A percentile compares a stretch with the other conserved stretches of the same genome.
Conservation (phyloP, 2,888 invertebrate species). For the Barypeithes pellucidus region DNA sequence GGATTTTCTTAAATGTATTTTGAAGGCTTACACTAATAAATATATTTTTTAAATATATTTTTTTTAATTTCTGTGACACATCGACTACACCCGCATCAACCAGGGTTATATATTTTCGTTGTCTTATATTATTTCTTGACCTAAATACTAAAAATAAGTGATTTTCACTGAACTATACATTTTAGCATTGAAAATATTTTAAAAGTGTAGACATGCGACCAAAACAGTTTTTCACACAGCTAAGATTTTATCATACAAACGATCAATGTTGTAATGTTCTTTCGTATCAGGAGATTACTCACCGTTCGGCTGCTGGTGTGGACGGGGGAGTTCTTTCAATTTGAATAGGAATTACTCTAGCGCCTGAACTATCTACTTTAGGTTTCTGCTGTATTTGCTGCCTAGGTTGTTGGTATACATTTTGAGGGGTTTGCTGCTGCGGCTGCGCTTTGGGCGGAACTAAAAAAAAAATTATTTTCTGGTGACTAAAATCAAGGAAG, state of each 20-base stretch:
- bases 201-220: too few species aligned
- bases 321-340: slow-evolving; percentile 71
- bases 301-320: slow-evolving; percentile 60
- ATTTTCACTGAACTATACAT: not conserved
- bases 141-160: slow-evolving; percentile 1
- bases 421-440: slow-evolving; percentile 10
- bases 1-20: not conserved
- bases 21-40: not conserved
- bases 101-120: slow-evolving; percentile 3
- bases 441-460: slow-evolving; percentile 23
- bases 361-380: slow-evolving; percentile 64
- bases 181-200: too few species aligned
- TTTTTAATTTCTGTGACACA: not conserved
- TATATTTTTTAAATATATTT: not conserved
- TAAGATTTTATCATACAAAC: too few species aligned
- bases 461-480: too few species aligned
- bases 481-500: too few species aligned
- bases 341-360: slow-evolving; percentile 79
- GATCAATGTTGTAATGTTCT: too few species aligned
- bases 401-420: slow-evolving; percentile 47
- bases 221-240: too few species aligned
- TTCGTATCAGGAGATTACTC: slow-evolving; percentile 26
- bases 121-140: not conserved
- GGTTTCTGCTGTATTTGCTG: slow-evolving; percentile 57
- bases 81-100: not conserved